Evolutionary conservation across 2,888 invertebrate species (phyloP).

Genomic region (Tetragnatha montana): DNA sequence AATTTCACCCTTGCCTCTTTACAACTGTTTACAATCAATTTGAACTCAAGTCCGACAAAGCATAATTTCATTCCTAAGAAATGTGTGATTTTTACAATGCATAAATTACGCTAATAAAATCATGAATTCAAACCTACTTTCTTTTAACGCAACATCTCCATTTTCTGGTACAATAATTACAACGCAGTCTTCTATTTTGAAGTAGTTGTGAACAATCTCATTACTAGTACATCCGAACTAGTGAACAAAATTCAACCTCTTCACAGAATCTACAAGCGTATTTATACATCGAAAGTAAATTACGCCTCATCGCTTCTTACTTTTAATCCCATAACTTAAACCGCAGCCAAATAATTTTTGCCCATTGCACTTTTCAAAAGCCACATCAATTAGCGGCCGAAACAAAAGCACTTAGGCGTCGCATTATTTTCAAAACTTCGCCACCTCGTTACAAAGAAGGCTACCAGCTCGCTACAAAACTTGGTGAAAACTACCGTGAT

Average conservation of each 20-base stretch:
- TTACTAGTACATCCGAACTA: too few relatives aligned
- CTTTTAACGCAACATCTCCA: too few relatives aligned
- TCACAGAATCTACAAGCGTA: not conserved
- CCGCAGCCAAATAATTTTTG: not conserved
- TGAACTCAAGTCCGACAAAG: too few relatives aligned
- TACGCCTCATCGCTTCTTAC: not conserved
- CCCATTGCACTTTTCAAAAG: not conserved
- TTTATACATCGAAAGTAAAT: not conserved
- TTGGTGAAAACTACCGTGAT: constrained; percentile 40
- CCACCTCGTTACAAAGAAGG: constrained; percentile 41
- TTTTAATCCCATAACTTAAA: not conserved
- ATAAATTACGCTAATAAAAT: too few relatives aligned
- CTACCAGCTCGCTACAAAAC: constrained; percentile 16
- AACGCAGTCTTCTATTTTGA: too few relatives aligned
- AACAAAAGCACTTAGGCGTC: constrained; percentile 13
- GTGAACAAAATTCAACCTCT: not conserved
- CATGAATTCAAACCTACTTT: too few relatives aligned
- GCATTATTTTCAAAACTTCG: constrained; percentile 40
- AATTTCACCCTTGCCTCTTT: too few relatives aligned
- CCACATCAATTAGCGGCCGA: constrained; percentile 21
- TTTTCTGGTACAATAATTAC: too few relatives aligned
- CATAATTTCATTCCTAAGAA: too few relatives aligned
- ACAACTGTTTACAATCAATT: too few relatives aligned
- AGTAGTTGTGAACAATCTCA: too few relatives aligned
- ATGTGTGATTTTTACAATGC: too few relatives aligned